A percentile compares a stretch with the other conserved stretches of the same genome.
These are phyloP conservation scores for Chascanopsetta lugubris DNA, from an alignment of 2,113 vertebrate species.

Conservation along the genomic window DNA sequence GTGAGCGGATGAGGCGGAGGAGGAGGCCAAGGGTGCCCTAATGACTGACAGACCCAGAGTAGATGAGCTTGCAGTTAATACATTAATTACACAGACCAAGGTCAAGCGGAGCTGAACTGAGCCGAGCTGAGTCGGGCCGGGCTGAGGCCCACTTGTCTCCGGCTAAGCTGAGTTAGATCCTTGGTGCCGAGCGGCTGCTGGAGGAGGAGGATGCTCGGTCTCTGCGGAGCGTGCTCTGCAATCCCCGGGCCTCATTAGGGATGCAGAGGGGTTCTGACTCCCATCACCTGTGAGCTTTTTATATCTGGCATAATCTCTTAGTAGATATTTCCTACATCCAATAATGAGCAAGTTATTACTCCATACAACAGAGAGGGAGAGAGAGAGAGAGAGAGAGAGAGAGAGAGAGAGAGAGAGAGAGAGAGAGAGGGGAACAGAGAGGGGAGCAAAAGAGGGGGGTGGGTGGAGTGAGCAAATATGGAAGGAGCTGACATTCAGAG, in stretches of 20 bases:
- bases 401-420: background rate
- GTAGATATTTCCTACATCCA: constrained; percentile 78
- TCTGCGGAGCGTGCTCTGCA: constrained; percentile 55
- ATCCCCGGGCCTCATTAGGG: constrained; percentile 75
- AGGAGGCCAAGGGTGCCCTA: constrained; percentile 34
- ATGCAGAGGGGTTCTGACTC: constrained; percentile 74
- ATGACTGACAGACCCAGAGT: constrained; percentile 59
- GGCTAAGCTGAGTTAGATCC: constrained; percentile 46
- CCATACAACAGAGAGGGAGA: constrained; percentile 65
- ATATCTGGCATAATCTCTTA: constrained; percentile 81
- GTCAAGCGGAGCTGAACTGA: constrained; percentile 49
- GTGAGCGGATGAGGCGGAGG: constrained; percentile 47
- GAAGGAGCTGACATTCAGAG: constrained; percentile 36
- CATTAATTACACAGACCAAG: constrained; percentile 70
- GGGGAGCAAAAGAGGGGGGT: constrained; percentile 9
- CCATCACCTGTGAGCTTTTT: constrained; percentile 77
- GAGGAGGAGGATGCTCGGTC: constrained; percentile 50
- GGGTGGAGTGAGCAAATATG: constrained; percentile 16
- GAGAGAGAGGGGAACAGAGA: constrained; percentile 41
- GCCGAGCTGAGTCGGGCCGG: constrained; percentile 44
- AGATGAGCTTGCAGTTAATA: constrained; percentile 63
- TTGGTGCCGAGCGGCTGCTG: constrained; percentile 39
- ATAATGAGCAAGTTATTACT: constrained; percentile 81
- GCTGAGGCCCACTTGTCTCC: constrained; percentile 39
- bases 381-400: constrained; percentile 27